Conservation (phyloP, 2,888 invertebrate species). For the Bombyx huttoni region DNA sequence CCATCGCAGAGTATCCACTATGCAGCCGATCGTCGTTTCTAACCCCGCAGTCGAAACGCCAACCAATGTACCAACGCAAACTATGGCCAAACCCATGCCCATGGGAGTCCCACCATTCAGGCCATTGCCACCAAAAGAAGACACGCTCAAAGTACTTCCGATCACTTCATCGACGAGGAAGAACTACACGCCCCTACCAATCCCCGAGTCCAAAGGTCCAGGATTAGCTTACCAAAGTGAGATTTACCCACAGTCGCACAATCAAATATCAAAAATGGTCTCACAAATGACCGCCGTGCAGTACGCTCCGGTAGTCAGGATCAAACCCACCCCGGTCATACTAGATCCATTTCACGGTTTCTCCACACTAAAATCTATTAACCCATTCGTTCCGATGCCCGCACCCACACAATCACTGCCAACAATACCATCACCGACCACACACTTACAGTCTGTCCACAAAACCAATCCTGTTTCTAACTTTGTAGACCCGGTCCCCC, state of each 20-base stretch:
- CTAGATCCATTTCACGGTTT: conserved; percentile 50
- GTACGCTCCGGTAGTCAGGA: conserved; percentile 34
- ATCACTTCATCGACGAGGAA: conserved; percentile 43
- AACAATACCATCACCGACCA: conserved; percentile 22
- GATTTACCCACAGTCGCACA: conserved; percentile 47
- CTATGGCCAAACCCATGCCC: conserved; percentile 69
- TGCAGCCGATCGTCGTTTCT: conserved; percentile 52
- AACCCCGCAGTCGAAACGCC: conserved; percentile 31
- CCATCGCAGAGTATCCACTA: conserved; percentile 42
- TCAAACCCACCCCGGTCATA: conserved; percentile 44
- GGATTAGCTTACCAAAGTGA: conserved; percentile 58
- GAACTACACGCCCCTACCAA: conserved; percentile 42
- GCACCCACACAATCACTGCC: neutral
- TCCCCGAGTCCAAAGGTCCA: conserved; percentile 49
- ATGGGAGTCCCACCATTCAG: conserved; percentile 83
- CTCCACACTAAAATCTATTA: conserved; percentile 63
- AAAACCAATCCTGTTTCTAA: conserved; percentile 56
- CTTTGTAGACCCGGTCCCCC: conserved; percentile 64
- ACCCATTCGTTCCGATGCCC: conserved; percentile 66
- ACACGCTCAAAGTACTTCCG: conserved; percentile 69
- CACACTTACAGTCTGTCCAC: conserved; percentile 42
- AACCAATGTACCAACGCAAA: conserved; percentile 30
- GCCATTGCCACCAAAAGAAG: conserved; percentile 78
- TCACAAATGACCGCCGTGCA: conserved; percentile 61
- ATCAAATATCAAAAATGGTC: conserved; percentile 58